phyloP scores from a whole-genome alignment of 2,888 invertebrate species.

The Imbricaverruca yamaguchii region DNA sequence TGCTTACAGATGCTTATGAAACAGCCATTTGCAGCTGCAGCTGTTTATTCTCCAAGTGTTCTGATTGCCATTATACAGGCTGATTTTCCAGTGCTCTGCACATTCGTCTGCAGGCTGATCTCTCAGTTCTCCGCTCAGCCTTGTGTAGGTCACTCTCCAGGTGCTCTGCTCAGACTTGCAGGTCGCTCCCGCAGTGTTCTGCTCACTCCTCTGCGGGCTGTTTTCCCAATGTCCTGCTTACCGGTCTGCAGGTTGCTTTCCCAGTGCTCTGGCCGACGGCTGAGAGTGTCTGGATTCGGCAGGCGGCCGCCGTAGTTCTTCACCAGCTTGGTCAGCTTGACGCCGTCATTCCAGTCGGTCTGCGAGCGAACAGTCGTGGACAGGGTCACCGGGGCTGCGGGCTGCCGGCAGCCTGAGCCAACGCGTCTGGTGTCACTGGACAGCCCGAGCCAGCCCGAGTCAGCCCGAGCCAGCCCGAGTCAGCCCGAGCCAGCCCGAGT shows the following conservation, averaged over 20 bases:
- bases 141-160: neutral
- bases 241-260: conserved; percentile 56
- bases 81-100: conserved; percentile 47
- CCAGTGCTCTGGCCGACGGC: conserved; percentile 68
- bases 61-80: no score
- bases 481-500: no score
- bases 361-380: conserved; percentile 43
- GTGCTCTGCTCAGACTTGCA: conserved; percentile 37
- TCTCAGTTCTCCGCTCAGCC: neutral
- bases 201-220: no score
- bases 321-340: conserved; percentile 76
- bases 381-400: no score
- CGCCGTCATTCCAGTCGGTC: conserved; percentile 97
- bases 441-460: no score
- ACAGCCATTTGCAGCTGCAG: no score
- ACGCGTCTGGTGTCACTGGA: no score
- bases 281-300: conserved; percentile 68
- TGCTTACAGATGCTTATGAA: no score
- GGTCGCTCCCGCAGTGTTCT: no score
- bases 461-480: no score
- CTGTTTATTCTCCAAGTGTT: no score
- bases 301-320: conserved; percentile 74
- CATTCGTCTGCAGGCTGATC: conserved; percentile 44
- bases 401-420: no score
- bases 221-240: conserved; percentile 33